Conservation (phyloP, 2,797 vertebrate species). For the Phyllotis vaccarum region DNA sequence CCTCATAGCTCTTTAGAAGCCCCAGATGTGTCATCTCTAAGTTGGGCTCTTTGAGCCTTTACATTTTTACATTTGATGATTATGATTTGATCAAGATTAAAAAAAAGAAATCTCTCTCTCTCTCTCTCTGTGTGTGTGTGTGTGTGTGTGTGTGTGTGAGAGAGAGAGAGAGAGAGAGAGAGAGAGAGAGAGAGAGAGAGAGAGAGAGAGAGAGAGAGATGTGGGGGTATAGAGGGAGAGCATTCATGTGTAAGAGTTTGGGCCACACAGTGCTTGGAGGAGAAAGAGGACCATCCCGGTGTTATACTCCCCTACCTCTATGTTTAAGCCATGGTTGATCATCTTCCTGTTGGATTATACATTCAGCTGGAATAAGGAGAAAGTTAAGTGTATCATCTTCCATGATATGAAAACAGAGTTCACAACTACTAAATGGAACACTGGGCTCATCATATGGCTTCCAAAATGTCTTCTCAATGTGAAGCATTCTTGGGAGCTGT, state of each 20-base stretch:
- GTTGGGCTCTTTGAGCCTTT: background rate
- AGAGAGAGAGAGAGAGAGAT: too few relatives aligned
- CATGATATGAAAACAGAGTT: background rate
- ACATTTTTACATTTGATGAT: constrained; percentile 30
- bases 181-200: too few relatives aligned
- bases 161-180: too few relatives aligned
- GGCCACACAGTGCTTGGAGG: background rate
- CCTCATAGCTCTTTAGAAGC: background rate
- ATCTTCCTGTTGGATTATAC: background rate
- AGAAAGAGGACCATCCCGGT: background rate
- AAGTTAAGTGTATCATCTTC: background rate
- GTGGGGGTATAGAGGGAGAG: background rate
- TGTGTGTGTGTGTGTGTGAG: too few relatives aligned
- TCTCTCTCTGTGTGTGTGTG: background rate
- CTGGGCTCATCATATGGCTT: background rate
- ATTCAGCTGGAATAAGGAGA: background rate
- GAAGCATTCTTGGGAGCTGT: background rate
- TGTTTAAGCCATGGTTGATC: background rate
- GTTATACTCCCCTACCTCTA: background rate
- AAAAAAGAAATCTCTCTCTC: too few relatives aligned
- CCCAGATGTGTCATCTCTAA: background rate
- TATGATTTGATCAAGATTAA: background rate
- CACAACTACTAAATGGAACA: background rate
- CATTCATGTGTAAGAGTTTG: background rate
- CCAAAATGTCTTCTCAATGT: background rate